Evolutionary conservation across 1,140 invertebrate genomes (phyloP).

Genomic region (Hyposmocoma kahamanoa): DNA sequence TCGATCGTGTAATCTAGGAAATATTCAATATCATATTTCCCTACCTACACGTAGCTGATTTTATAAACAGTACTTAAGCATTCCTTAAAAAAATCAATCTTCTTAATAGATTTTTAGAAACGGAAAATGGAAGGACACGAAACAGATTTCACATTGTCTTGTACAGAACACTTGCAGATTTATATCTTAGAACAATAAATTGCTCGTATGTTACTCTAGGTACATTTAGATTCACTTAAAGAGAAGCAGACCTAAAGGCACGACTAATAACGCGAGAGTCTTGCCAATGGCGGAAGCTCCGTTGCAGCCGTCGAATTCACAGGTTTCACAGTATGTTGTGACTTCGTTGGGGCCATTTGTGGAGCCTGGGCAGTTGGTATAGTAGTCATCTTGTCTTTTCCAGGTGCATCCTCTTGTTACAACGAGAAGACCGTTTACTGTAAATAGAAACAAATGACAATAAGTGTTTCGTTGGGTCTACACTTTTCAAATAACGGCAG

Average conservation of each 20-base stretch:
- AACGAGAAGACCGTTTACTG: constrained; percentile 68
- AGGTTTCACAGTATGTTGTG: constrained; percentile 74
- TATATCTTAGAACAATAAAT: not conserved
- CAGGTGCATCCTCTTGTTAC: constrained; percentile 74
- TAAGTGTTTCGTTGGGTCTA: no score
- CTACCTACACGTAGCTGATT: no score
- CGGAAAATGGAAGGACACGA: no score
- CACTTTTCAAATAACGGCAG: no score
- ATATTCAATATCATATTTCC: no score
- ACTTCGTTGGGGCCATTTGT: constrained; percentile 64
- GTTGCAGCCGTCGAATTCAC: constrained; percentile 73
- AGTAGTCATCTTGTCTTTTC: constrained; percentile 72
- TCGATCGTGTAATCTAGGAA: no score
- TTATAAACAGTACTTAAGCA: no score
- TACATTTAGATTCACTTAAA: constrained; percentile 50
- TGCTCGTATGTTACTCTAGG: not conserved
- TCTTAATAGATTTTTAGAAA: no score
- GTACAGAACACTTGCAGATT: no score
- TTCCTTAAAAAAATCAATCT: no score
- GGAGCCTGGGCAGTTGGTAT: constrained; percentile 65
- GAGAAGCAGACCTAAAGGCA: constrained; percentile 53
- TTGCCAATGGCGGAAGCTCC: constrained; percentile 58
- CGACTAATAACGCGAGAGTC: constrained; percentile 57
- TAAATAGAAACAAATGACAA: constrained; percentile 28
- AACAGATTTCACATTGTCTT: no score